Base-by-base conservation (phyloP, 2,113 vertebrate genomes). In the Dunckerocampus dactyliophorus region DNA sequence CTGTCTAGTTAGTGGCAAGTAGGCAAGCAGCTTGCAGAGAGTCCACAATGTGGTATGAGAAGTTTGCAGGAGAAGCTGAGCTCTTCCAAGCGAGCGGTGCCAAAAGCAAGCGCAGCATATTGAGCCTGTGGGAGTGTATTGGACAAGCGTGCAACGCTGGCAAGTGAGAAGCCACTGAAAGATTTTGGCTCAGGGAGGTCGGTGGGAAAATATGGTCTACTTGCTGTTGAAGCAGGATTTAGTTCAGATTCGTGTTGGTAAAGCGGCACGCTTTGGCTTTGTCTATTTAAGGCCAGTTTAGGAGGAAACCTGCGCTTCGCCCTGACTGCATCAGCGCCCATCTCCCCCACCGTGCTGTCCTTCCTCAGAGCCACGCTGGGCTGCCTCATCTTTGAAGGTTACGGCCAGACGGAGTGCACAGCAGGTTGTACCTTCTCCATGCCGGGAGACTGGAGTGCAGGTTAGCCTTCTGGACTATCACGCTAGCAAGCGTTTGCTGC, bases 341-440 rank as follows among this genome's bases (percentile, higher is more conserved):
- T 92, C 84, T 90, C 89, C 47, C 88, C 90, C 52, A 73, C 84
- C 0, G 89, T 92, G 65, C 83, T 92, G 69, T 89, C 90, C 72
- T 92, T 92, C 79, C 87, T 92, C 66, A 77, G 91, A 74, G 91
- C 90, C 63, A 86, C 89, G 5, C 71, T 92, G 31, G 90, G 91
- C 59, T 92, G 91, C 58, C 72, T 90, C 72, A 92, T 92, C 61
- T 92, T 91, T 7, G 91, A 92, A 69, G 91, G 91, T 5, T 92
- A 92, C 1, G 91, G 91, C 8, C 91, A 92, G 80, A 92, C 91
- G 0, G 91, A 92, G 77, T 92, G 90, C 82, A 92, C 91, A 0
- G 90, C 89, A 1, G 91, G 91, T 69, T 92, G 90, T 71, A 92
- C 90, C 0, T 92, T 92, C 77, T 92, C 91, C 14, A 89, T 92